phyloP scores from a whole-genome alignment of 2,797 vertebrate genomes.

The Pantherophis alleghaniensis region DNA sequence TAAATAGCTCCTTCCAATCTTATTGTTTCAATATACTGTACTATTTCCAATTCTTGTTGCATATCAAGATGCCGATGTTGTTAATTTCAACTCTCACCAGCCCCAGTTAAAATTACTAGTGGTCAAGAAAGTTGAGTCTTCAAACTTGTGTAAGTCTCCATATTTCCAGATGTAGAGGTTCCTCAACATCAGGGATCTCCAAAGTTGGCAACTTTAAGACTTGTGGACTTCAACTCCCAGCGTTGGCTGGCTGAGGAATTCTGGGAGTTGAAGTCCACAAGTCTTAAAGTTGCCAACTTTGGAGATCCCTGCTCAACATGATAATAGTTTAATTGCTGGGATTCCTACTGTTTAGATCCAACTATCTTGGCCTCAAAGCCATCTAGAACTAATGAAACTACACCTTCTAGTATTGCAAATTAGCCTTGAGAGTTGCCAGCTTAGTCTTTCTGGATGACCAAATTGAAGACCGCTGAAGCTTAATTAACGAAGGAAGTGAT shows the following conservation, averaged over 20 bases:
- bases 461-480: background rate
- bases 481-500: background rate
- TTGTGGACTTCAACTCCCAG: too few relatives aligned
- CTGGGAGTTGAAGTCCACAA: background rate
- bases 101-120: background rate
- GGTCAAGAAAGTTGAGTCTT: background rate
- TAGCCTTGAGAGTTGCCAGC: background rate
- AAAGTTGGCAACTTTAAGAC: too few relatives aligned
- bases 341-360: background rate
- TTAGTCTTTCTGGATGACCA: background rate
- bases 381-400: background rate
- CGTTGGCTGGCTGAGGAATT: too few relatives aligned
- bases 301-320: background rate
- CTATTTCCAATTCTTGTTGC: background rate
- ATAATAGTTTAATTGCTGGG: background rate
- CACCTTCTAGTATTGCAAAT: background rate
- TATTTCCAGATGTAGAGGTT: background rate
- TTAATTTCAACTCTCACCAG: background rate
- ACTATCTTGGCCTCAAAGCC: too few relatives aligned
- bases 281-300: background rate
- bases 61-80: background rate
- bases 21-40: background rate
- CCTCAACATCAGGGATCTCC: background rate
- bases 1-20: background rate
- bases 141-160: background rate